Base-by-base conservation (phyloP, 2,113 vertebrate genomes). In the Tachycineta bicolor region DNA sequence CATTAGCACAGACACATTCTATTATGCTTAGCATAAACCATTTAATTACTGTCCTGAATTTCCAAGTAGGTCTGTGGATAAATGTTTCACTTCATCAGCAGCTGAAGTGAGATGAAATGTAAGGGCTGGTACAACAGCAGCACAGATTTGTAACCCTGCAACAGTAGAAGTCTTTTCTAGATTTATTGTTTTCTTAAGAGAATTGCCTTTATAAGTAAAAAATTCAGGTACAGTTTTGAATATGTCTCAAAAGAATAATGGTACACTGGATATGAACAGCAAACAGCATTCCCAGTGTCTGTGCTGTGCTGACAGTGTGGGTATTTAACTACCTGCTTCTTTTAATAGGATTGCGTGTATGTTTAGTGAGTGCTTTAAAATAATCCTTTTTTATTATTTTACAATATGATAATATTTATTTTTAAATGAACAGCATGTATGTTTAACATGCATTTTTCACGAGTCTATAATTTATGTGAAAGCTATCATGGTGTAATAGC, bases 401-500 rank as follows among this genome's bases (percentile, higher is more conserved):
- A 49, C 68, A 97, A 64, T 87, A 96, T 95, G 84, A 95, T 97
- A 84, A 95, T 94, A 95, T 95, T 97, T 97, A 20, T 95, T 98
- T 97, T 97, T 83, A 98, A 98, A 97, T 97, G 97, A 98, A 97
- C 97, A 97, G 60, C 88, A 93, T 92, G 92, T 97, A 87, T 97
- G 92, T 93, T 93, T 96, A 93, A 97, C 77, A 19, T 95, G 95
- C 94, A 92, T 79, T 86, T 93, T 96, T 97, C 95, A 62, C 95
- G 87, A 97, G 96, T 92, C 98, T 96, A 88, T 94, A 98, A 97
- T 98, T 98, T 98, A 96, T 95, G 94, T 97, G 96, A 98, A 98
- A 98, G 97, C 97, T 98, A 97, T 98, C 98, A 97, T 97, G 95
- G 96, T 97, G 94, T 97, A 98, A 98, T 98, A 97, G 97, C 97